phyloP scores from a whole-genome alignment of 2,888 invertebrate species.

The Latrodectus elegans region DNA sequence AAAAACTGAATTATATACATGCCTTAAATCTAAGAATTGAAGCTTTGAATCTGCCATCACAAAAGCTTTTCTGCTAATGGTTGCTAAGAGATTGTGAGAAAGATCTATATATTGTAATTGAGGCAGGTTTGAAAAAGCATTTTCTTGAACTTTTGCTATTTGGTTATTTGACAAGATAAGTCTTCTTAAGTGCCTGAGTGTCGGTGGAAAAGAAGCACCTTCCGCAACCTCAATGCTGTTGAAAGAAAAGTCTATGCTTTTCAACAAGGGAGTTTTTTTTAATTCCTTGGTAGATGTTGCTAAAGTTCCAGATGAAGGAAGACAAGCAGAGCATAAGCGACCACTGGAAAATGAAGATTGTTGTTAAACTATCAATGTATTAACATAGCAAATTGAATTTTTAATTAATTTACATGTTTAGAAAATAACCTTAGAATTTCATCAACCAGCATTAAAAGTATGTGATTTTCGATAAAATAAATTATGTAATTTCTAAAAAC shows the following conservation, averaged over 20 bases:
- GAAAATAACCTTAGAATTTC: no score
- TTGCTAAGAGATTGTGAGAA: conserved; percentile 30
- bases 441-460: no score
- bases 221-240: conserved; percentile 25
- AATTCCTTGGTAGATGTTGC: conserved; percentile 42
- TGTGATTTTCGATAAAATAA: no score
- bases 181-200: conserved; percentile 14
- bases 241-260: conserved; percentile 45
- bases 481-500: no score
- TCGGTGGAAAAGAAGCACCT: conserved; percentile 14
- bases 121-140: conserved; percentile 41
- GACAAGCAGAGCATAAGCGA: conserved; percentile 30
- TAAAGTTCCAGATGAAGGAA: background rate
- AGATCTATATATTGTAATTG: conserved; percentile 28
- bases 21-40: conserved; percentile 33
- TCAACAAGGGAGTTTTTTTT: background rate
- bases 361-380: no score
- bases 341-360: background rate
- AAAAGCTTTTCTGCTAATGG: conserved; percentile 40
- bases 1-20: background rate
- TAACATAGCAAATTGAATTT: no score
- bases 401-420: no score
- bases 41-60: conserved; percentile 2
- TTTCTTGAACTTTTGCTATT: conserved; percentile 25
- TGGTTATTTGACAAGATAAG: conserved; percentile 35